Percentiles rank a stretch among this genome's conserved stretches.
Conservation (phyloP, 2,888 invertebrate genomes). For the Oeneis ivallda region DNA sequence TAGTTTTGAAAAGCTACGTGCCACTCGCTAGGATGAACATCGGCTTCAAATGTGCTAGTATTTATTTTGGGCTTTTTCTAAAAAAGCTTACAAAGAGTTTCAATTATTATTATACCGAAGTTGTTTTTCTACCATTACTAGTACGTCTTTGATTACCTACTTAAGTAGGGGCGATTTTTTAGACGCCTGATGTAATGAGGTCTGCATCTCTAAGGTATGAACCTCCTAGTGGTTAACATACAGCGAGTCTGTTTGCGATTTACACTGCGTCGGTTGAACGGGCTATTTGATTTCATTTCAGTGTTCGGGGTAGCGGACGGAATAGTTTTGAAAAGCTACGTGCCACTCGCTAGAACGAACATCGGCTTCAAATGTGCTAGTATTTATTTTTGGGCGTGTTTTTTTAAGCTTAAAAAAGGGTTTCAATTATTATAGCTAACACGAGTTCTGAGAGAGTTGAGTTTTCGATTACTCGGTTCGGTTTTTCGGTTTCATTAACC, state of each 20-base stretch:
- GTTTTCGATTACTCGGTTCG: neutral
- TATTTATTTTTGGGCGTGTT: conserved; percentile 2
- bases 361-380: conserved; percentile 9
- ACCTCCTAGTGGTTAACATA: neutral
- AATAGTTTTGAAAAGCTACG: conserved; percentile 25
- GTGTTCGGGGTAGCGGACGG: conserved; percentile 23
- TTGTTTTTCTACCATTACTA: too few relatives aligned
- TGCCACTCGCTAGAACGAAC: conserved; percentile 14
- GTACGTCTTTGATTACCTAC: too few relatives aligned
- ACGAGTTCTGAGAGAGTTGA: neutral
- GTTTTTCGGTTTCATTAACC: too few relatives aligned
- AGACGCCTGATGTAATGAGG: neutral
- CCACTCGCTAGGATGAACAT: conserved; percentile 9
- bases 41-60: conserved; percentile 11
- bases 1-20: conserved; percentile 24
- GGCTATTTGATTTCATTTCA: conserved; percentile 24
- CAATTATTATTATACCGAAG: too few relatives aligned
- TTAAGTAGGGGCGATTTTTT: neutral
- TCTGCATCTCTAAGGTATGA: neutral
- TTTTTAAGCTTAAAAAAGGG: neutral
- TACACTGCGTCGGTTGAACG: conserved; percentile 25
- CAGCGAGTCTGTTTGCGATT: conserved; percentile 18
- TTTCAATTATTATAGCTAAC: neutral
- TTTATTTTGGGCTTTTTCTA: conserved; percentile 6
- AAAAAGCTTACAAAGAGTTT: too few relatives aligned